These are phyloP conservation scores for Deilephila porcellus DNA, from an alignment of 2,888 invertebrate species.

Conservation along the genomic window DNA sequence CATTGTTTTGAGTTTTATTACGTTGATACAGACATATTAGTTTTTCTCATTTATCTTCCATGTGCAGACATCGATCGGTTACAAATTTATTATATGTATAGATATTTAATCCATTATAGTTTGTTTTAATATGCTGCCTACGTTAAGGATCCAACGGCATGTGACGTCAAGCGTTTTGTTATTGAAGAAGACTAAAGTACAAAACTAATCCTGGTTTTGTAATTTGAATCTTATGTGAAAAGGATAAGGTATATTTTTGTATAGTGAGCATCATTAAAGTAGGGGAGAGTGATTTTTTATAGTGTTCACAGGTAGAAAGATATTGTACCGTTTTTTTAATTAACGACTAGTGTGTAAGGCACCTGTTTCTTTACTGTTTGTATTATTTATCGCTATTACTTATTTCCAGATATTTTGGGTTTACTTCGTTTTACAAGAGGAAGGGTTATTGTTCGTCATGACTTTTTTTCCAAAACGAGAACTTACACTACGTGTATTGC, in stretches of 20 bases:
- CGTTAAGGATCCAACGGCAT: conserved; percentile 3
- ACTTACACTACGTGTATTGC: too few species aligned
- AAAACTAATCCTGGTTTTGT: background rate
- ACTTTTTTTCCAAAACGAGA: too few species aligned
- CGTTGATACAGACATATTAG: too few species aligned
- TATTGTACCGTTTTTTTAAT: background rate
- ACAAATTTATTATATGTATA: too few species aligned
- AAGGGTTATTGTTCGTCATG: too few species aligned
- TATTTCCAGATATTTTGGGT: background rate
- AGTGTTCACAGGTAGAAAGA: background rate
- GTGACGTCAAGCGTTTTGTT: background rate
- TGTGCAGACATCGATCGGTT: too few species aligned
- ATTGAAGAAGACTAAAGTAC: background rate
- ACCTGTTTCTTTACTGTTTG: conserved; percentile 2
- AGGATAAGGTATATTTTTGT: background rate
- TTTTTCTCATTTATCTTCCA: too few species aligned
- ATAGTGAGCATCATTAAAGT: background rate
- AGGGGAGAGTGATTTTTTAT: background rate
- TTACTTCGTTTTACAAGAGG: background rate
- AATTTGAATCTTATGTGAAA: background rate
- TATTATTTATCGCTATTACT: background rate
- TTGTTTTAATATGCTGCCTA: background rate
- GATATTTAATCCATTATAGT: background rate
- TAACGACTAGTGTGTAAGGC: background rate
- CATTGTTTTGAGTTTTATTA: too few species aligned